Conservation (phyloP, 2,888 invertebrate species). For the Watsonalla cultraria region DNA sequence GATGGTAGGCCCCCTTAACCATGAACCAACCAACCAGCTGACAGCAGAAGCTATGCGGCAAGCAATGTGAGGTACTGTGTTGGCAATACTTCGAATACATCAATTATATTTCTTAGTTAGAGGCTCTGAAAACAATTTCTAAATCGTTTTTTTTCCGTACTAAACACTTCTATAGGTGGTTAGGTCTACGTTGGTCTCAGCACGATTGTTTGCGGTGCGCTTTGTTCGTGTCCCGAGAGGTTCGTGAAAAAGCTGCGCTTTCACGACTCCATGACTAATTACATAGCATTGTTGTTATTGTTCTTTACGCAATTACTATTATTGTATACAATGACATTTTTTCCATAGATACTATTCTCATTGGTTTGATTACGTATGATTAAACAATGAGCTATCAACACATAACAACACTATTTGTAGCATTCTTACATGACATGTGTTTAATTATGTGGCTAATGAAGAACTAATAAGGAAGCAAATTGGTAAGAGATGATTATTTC, state of each 20-base stretch:
- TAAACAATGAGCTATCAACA: constrained; percentile 12
- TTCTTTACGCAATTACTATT: constrained; percentile 38
- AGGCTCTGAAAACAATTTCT: too few species aligned
- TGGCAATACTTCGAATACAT: too few species aligned
- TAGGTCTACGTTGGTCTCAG: constrained; percentile 19
- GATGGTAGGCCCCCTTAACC: too few species aligned
- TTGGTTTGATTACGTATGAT: constrained; percentile 10
- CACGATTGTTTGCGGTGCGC: constrained; percentile 47
- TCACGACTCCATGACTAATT: constrained; percentile 53
- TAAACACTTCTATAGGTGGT: constrained; percentile 13
- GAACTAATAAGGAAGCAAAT: too few species aligned
- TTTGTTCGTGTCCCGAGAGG: constrained; percentile 43
- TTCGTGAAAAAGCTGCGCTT: constrained; percentile 58
- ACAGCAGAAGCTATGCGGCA: too few species aligned
- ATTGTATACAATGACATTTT: constrained; percentile 5
- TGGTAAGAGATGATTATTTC: too few species aligned
- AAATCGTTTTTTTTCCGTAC: not conserved
- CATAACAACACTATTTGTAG: constrained; percentile 10
- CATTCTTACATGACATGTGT: not conserved
- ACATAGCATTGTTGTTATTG: constrained; percentile 32
- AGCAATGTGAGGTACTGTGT: too few species aligned
- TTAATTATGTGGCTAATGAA: not conserved
- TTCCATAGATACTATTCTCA: constrained; percentile 6
- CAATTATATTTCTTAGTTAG: too few species aligned
- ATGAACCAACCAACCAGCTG: too few species aligned